Evolutionary conservation across 1,140 invertebrate genomes (phyloP), one percentile per base, ranked within the genome.

Genomic region (Anoplophora glabripennis): DNA sequence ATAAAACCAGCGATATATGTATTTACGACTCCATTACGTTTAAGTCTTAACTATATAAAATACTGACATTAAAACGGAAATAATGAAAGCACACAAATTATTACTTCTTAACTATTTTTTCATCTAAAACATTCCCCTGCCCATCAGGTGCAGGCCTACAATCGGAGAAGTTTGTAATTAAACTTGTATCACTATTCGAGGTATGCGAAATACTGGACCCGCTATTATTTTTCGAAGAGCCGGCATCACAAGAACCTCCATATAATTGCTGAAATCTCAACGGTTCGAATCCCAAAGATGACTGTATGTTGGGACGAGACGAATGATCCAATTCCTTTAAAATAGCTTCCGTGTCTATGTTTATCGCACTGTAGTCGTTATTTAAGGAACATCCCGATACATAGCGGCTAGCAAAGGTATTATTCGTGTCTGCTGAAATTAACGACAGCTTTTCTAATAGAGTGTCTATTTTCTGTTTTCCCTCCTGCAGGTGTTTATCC

Each of bases 361-460:
- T 41, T 21, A 2, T 45, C 33, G 46, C 28, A 38, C 33, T 17
- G 28, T 56, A 34, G 17, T 62, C 47, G 7, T 61, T 57, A 11
- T 36, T 48, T 14, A 36, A 37, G 7, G 72, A 72, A 66, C 72
- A 73, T 28, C 70, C 70, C 7, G 72, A 73, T 12, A 72, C 64
- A 45, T 73, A 68, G 36, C 72, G 61, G 37, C 40, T 64, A n/a
- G 54, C 42, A 56, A 68, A 64, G 4, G 54, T 14, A n/a, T 51
- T 42, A 21, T 48, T 57, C 1, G 33, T 40, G 35, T 67, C 64
- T 5, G 56, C 57, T 14, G 64, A 61, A 28, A 73, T 56, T 48
- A 69, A 45, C 35, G 51, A 69, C 10, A 75, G 59, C 52, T 74
- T 73, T 41, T 74, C 65, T 14, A 75, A 42, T 15, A 75, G 42